Base-by-base conservation (phyloP, 2,797 vertebrate species). In the Onychomys leucogaster region DNA sequence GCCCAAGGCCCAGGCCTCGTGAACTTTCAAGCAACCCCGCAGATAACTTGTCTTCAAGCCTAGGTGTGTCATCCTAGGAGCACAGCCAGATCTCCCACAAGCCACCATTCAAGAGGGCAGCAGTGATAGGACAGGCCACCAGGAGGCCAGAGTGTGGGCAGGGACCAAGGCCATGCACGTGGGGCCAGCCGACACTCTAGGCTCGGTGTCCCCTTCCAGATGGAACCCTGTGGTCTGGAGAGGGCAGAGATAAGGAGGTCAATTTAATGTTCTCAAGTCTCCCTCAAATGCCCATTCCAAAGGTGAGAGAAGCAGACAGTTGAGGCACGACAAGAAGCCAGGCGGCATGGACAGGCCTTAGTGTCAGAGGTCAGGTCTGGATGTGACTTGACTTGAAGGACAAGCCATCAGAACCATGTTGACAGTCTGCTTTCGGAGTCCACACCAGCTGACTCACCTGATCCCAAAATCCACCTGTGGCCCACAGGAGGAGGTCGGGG, bases 1-100 rank as follows among this genome's bases (percentile, higher is more conserved):
- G 14, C 34, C 21, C 6, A 17, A 32, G 7, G 1, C n/a, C 57
- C 0, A 0, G 46, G n/a, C 89, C 9, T 0, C 3, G 6, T 2
- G 14, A 49, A 19, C 29, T 0, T 11, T 75, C 63, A 32, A 2
- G 14, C n/a, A 9, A 9, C 7, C 32, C 29, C 52, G 34, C 5
- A 23, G 82, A n/a, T 0, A 2, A 2, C 52, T 1, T 5, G 7
- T 4, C 46, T 2, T 52, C 2, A 2, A 0, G 2, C 43, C 41
- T 55, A 0, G 27, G 29, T 5, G 2, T 21, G 5, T n/a, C n/a
- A n/a, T n/a, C n/a, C 73, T n/a, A 25, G 73, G 87, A 84, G 29
- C 67, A 11, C 67, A 17, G 92, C 34, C 55, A 61, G 2, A 41
- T 0, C 41, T 55, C 57, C 12, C 52, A 2, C 0, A 9, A n/a